Evolutionary conservation across 2,888 invertebrate species (phyloP), one percentile per base, ranked within the genome.

Genomic region (Melieria omissa): DNA sequence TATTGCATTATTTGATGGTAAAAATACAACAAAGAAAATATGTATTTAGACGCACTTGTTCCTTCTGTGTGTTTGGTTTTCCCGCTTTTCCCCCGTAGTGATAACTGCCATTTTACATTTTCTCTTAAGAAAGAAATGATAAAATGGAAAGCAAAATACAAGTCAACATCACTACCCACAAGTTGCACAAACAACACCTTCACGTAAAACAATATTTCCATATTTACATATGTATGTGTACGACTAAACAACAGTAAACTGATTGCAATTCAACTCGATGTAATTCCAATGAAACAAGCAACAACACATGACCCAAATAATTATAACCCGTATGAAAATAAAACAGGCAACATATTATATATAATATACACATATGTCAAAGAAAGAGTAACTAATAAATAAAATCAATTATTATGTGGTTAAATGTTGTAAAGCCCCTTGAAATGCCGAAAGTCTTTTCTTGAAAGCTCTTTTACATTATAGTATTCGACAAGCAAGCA

Each of bases 381-480:
- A 70, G 54, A 52, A 65, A 49, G 29, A 63, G 55, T 60, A 58
- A 46, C 65, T 57, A 61, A 42, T 47, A 71, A 74, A 71, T 14
- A 60, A 29, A 57, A 71, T 71, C 65, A 65, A 74, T 45, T 62
- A 82, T 79, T 82, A 83, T 80, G 77, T 82, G 82, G 83, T 82
- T 82, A 79, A 80, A 81, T 83, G 82, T 83, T 82, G 83, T 83
- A 82, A 82, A 81, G 80, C 80, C 81, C 79, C 79, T 79, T 78
- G 76, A 29, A 29, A 29, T 2, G 29, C 29, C 29, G 29, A 29
- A 29, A 29, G 29, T 29, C 29, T 29, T 29, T 29, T 29, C 29
- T 29, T 29, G 29, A 29, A 29, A 78, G 74, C 29, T 3, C 29
- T 29, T 29, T 29, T 29, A 29, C 29, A 29, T 2, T 29, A 29